Evolutionary conservation across 2,888 invertebrate species (phyloP).

Genomic region (Leptinotarsa juncta): DNA sequence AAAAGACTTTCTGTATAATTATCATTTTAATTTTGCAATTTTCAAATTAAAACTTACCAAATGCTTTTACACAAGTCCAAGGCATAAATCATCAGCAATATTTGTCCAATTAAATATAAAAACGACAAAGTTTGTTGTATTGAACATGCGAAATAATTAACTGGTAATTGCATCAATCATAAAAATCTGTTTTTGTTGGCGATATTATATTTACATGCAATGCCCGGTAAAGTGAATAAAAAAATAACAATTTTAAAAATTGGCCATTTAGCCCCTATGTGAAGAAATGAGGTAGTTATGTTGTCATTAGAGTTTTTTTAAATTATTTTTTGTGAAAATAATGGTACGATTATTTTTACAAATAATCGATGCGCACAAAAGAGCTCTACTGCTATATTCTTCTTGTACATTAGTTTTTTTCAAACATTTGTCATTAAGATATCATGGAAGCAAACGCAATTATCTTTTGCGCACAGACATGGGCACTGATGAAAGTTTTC

Average conservation of each 20-base stretch:
- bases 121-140: constrained; percentile 11
- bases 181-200: neutral
- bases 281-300: constrained; percentile 5
- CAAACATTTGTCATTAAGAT: no score
- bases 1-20: no score
- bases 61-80: neutral
- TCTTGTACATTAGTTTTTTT: neutral
- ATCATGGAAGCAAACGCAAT: no score
- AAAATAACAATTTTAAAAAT: neutral
- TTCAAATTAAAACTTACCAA: neutral
- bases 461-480: no score
- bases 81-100: neutral
- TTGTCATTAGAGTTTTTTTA: neutral
- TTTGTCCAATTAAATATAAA: neutral
- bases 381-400: neutral
- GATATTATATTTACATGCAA: constrained; percentile 6
- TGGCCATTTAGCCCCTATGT: constrained; percentile 3
- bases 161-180: constrained; percentile 8
- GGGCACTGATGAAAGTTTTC: no score
- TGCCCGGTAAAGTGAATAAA: neutral
- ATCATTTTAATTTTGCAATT: no score
- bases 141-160: constrained; percentile 8
- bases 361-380: neutral
- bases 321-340: neutral
- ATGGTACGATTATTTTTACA: neutral